A percentile compares a stretch with the other conserved stretches of the same genome.
phyloP scores from a whole-genome alignment of 2,797 vertebrate genomes.

The Rhinogobio ventralis region DNA sequence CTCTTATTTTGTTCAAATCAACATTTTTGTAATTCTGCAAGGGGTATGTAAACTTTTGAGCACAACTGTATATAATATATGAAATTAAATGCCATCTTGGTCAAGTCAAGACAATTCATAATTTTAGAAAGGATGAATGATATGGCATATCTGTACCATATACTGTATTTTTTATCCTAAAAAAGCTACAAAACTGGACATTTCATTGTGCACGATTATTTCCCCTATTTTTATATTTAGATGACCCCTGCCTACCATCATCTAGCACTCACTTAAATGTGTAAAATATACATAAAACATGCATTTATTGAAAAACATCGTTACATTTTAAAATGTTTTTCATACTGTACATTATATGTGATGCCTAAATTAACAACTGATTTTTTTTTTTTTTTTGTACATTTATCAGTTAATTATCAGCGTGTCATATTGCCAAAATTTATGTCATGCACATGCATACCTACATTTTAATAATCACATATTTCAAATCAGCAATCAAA shows the following conservation, averaged over 20 bases:
- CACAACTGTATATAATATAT: no score
- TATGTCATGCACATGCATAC: neutral
- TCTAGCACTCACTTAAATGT: neutral
- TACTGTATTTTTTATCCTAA: no score
- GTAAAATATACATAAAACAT: neutral
- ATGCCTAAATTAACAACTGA: neutral
- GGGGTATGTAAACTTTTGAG: no score
- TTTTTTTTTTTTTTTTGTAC: neutral
- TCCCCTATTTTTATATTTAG: neutral
- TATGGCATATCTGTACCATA: no score
- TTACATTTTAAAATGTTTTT: neutral
- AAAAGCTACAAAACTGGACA: no score
- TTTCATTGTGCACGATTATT: neutral
- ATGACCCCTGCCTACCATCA: neutral
- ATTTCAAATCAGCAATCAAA: neutral
- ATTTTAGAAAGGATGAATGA: neutral
- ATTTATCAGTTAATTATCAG: neutral
- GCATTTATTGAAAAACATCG: neutral
- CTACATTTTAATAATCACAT: neutral
- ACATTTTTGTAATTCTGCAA: no score
- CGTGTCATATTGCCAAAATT: neutral
- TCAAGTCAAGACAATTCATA: no score
- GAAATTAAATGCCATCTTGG: no score
- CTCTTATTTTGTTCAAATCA: no score
- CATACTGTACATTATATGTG: neutral